Percentiles rank a stretch among this genome's conserved stretches.
These are phyloP conservation scores for Enteromius paludinosus DNA, from an alignment of 2,797 vertebrate species.

Conservation along the genomic window DNA sequence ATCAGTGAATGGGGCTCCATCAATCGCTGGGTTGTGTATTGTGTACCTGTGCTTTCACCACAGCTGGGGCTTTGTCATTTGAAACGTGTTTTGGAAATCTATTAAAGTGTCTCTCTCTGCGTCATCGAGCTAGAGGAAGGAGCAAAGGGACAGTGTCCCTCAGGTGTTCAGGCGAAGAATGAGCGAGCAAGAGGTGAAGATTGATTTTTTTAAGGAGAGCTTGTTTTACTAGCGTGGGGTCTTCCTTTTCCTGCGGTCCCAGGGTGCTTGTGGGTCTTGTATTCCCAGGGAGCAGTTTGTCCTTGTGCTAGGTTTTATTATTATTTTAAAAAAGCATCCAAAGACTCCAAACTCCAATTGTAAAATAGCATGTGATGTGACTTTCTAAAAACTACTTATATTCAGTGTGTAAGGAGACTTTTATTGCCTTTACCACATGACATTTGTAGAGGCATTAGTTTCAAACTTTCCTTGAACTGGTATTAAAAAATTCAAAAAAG, in stretches of 20 bases:
- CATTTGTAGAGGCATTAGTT: not conserved
- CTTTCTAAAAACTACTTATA: not conserved
- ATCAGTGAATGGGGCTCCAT: slow-evolving; percentile 62
- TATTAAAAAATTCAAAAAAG: not conserved
- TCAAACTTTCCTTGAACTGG: not conserved
- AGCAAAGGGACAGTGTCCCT: slow-evolving; percentile 38
- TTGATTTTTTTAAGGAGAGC: slow-evolving; percentile 14
- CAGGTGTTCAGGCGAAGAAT: slow-evolving; percentile 28
- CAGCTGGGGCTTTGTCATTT: slow-evolving; percentile 58
- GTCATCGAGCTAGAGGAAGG: slow-evolving; percentile 31
- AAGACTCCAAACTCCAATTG: too few relatives aligned
- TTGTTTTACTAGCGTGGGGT: slow-evolving; percentile 22
- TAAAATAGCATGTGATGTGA: not conserved
- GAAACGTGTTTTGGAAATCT: slow-evolving; percentile 65
- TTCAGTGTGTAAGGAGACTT: not conserved
- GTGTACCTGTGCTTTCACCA: slow-evolving; percentile 62
- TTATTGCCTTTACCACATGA: not conserved
- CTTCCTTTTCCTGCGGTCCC: not conserved
- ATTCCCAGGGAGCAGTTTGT: slow-evolving; percentile 31
- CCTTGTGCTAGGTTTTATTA: slow-evolving; percentile 10
- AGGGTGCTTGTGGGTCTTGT: not conserved
- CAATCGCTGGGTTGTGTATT: slow-evolving; percentile 56
- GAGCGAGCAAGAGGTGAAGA: slow-evolving; percentile 17
- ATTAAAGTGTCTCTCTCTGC: slow-evolving; percentile 56
- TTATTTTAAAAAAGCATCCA: not conserved